phyloP scores from a whole-genome alignment of 2,888 invertebrate species.

The Sinopyrophorus schimmeli region DNA sequence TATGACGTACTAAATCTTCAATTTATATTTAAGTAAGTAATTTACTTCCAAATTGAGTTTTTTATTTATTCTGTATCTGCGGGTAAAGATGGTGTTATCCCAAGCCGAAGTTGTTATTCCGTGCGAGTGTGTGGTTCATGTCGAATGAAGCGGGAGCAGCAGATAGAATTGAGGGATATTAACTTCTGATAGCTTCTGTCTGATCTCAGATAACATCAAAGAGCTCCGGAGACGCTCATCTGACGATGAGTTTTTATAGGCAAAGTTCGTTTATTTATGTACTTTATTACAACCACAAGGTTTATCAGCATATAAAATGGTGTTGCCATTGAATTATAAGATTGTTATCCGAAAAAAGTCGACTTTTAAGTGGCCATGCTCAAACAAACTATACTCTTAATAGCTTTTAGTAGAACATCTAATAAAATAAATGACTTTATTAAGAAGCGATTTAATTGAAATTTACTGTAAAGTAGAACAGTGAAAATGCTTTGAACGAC shows the following conservation, averaged over 20 bases:
- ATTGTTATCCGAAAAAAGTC: neutral
- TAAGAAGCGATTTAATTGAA: too few relatives aligned
- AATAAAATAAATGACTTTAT: too few relatives aligned
- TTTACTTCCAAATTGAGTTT: conserved; percentile 49
- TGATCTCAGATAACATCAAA: conserved; percentile 35
- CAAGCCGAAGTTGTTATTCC: conserved; percentile 33
- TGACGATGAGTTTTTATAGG: conserved; percentile 30
- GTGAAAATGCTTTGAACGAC: too few relatives aligned
- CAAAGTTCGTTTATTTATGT: conserved; percentile 29
- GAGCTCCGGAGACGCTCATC: conserved; percentile 28
- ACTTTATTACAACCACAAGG: conserved; percentile 23
- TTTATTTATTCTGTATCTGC: conserved; percentile 45
- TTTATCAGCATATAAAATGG: conserved; percentile 13
- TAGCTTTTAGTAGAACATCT: too few relatives aligned
- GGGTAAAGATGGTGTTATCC: conserved; percentile 34
- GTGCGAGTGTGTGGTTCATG: conserved; percentile 31
- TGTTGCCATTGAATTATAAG: neutral
- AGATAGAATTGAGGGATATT: conserved; percentile 38
- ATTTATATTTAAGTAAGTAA: conserved; percentile 50
- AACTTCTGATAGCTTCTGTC: conserved; percentile 38
- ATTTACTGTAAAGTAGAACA: too few relatives aligned
- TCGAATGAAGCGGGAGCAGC: conserved; percentile 30
- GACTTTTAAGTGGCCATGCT: too few relatives aligned
- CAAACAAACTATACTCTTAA: too few relatives aligned
- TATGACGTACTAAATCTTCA: conserved; percentile 40